Conservation (phyloP, 35 echinoderm and acorn worm species). For the Patiria miniata region DNA sequence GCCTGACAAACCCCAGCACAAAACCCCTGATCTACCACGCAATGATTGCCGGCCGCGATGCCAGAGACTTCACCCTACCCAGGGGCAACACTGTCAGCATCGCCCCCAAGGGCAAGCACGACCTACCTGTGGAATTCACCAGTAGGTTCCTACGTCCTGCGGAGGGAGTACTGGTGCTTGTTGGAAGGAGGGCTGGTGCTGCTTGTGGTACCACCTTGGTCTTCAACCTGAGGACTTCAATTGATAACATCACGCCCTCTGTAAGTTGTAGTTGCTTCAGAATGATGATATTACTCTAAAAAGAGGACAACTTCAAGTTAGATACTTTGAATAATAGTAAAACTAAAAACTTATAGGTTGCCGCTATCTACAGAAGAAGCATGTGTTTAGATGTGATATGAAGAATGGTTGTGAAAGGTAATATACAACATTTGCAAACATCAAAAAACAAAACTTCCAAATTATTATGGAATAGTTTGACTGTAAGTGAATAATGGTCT, state of each 20-base stretch:
- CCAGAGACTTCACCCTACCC: conserved; percentile 81
- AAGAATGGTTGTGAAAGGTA: too few relatives aligned
- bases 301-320: too few relatives aligned
- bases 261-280: conserved; percentile 45
- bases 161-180: conserved; percentile 84
- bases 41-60: conserved; percentile 88
- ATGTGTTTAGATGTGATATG: too few relatives aligned
- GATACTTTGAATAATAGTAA: too few relatives aligned
- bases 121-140: conserved; percentile 84
- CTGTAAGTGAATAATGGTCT: too few relatives aligned
- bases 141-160: conserved; percentile 91
- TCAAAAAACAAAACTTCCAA: too few relatives aligned
- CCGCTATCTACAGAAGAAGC: too few relatives aligned
- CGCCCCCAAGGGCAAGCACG: conserved; percentile 70
- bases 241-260: conserved; percentile 87
- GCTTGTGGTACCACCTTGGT: conserved; percentile 87
- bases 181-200: conserved; percentile 87
- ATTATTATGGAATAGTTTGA: too few relatives aligned
- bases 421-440: too few relatives aligned
- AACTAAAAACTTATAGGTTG: too few relatives aligned
- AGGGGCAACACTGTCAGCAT: conserved; percentile 70
- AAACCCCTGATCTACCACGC: conserved; percentile 92
- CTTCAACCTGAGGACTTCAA: conserved; percentile 89
- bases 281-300: not conserved
- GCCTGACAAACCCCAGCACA: conserved; percentile 93